Evolutionary conservation across 2,888 invertebrate genomes (phyloP).

Genomic region (Leucozona laternaria): DNA sequence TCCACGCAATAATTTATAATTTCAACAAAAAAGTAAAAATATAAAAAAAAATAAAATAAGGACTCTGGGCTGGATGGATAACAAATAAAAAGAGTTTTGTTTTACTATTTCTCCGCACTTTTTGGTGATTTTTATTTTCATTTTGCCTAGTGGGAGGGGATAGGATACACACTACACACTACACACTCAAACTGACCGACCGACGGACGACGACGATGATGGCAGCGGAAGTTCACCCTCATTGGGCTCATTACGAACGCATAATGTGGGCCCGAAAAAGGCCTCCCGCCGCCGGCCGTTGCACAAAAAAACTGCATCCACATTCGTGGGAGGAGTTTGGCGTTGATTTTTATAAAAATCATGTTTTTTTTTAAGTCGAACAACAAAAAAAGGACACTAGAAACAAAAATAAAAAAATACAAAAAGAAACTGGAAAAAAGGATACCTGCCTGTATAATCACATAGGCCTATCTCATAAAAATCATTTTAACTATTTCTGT

Average conservation of each 20-base stretch:
- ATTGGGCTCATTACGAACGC: slow-evolving; percentile 75
- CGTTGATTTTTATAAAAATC: slow-evolving; percentile 74
- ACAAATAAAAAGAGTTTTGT: slow-evolving; percentile 40
- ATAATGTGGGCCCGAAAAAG: slow-evolving; percentile 64
- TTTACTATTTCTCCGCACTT: slow-evolving; percentile 72
- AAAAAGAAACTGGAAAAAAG: slow-evolving; percentile 41
- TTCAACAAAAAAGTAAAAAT: slow-evolving; percentile 25
- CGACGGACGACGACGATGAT: slow-evolving; percentile 20
- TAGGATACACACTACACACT: slow-evolving; percentile 43
- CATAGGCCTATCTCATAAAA: slow-evolving; percentile 75
- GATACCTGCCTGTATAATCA: slow-evolving; percentile 70
- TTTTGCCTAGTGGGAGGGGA: slow-evolving; percentile 65
- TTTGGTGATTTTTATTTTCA: slow-evolving; percentile 70
- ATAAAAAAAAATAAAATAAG: background rate
- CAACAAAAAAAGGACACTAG: slow-evolving; percentile 57
- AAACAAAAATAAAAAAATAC: slow-evolving; percentile 46
- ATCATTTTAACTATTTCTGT: slow-evolving; percentile 73
- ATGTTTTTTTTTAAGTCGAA: slow-evolving; percentile 60
- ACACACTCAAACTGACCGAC: slow-evolving; percentile 27
- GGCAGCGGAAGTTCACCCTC: slow-evolving; percentile 69
- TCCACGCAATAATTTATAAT: slow-evolving; percentile 67
- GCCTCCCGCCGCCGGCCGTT: slow-evolving; percentile 45
- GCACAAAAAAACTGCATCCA: slow-evolving; percentile 63
- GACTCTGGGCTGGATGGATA: slow-evolving; percentile 22
- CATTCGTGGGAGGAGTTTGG: slow-evolving; percentile 74